Evolutionary conservation across 2,113 vertebrate species (phyloP).

Genomic region (Hipposideros armiger): DNA sequence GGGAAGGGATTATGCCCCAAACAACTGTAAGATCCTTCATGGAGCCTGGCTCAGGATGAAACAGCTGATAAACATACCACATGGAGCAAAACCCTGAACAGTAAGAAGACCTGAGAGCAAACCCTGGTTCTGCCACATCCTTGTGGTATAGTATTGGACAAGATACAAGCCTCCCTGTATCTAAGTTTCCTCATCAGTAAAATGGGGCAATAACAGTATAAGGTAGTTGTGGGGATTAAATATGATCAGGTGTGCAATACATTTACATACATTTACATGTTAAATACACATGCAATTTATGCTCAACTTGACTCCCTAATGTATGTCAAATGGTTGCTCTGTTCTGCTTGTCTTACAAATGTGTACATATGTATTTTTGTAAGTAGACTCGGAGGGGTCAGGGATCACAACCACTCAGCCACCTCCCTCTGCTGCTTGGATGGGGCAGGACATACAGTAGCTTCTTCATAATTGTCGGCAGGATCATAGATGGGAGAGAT

Average conservation of each 20-base stretch:
- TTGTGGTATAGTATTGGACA: background rate
- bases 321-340: background rate
- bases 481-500: background rate
- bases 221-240: background rate
- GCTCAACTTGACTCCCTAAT: background rate
- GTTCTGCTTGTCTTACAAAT: background rate
- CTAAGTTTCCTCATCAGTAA: conserved; percentile 4
- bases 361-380: background rate
- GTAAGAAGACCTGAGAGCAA: background rate
- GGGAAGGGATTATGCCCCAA: background rate
- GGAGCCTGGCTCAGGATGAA: background rate
- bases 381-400: background rate
- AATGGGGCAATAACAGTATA: background rate
- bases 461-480: background rate
- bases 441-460: too few species aligned
- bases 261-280: too few species aligned
- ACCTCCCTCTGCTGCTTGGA: background rate
- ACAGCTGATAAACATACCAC: background rate
- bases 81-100: background rate
- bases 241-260: background rate
- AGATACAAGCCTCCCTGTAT: background rate
- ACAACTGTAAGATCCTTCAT: background rate
- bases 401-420: background rate
- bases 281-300: background rate
- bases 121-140: background rate